Evolutionary conservation across 2,888 invertebrate species (phyloP).

Genomic region (Camptogramma bilineatum): DNA sequence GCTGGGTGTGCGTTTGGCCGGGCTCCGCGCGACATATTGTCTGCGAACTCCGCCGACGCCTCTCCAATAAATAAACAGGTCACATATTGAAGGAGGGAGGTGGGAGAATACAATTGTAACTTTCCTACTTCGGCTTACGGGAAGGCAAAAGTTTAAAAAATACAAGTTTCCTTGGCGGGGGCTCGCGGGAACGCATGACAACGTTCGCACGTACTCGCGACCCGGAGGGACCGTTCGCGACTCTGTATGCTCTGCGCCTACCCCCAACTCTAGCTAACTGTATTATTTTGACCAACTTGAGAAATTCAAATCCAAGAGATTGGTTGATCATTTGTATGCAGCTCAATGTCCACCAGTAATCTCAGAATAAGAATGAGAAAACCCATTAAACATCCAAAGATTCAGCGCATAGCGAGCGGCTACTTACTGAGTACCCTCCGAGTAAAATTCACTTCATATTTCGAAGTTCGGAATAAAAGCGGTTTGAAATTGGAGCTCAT

Average conservation of each 20-base stretch:
- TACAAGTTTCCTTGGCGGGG: slow-evolving; percentile 74
- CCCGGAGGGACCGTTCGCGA: slow-evolving; percentile 43
- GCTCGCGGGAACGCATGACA: slow-evolving; percentile 60
- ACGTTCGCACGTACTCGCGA: slow-evolving; percentile 63
- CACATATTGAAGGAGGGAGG: slow-evolving; percentile 83
- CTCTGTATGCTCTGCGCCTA: slow-evolving; percentile 36
- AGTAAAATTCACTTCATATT: slow-evolving; percentile 57
- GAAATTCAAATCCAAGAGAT: slow-evolving; percentile 34
- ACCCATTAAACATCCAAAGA: slow-evolving; percentile 73
- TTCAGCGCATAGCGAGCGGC: slow-evolving; percentile 73
- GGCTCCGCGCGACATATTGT: slow-evolving; percentile 82
- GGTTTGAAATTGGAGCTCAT: slow-evolving; percentile 66
- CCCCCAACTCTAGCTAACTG: slow-evolving; percentile 21
- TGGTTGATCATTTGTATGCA: slow-evolving; percentile 64
- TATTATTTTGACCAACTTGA: slow-evolving; percentile 29
- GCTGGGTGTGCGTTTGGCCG: slow-evolving; percentile 69
- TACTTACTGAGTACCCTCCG: slow-evolving; percentile 44
- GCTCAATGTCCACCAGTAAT: slow-evolving; percentile 64
- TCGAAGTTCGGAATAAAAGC: slow-evolving; percentile 58
- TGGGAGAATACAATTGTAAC: slow-evolving; percentile 84
- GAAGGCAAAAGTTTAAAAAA: slow-evolving; percentile 83
- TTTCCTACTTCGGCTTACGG: slow-evolving; percentile 77
- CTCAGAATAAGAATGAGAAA: slow-evolving; percentile 75
- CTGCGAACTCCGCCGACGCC: slow-evolving; percentile 81
- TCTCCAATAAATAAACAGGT: slow-evolving; percentile 85